Evolutionary conservation across 2,113 vertebrate genomes (phyloP), one percentile per base, ranked within the genome.

Genomic region (Stictonetta naevosa): DNA sequence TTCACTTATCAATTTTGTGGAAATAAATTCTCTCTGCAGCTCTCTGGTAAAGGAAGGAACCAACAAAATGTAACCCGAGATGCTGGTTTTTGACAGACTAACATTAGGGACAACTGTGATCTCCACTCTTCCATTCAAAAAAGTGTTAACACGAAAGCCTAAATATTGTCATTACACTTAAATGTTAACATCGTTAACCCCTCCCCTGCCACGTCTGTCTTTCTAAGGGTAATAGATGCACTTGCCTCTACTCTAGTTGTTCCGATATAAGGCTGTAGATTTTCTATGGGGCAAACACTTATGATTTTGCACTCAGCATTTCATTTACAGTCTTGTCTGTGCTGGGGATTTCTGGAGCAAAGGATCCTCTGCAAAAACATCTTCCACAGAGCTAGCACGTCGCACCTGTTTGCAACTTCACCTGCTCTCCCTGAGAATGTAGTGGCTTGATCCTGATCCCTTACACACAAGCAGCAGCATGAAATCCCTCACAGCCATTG

Each of bases 121-220:
- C 95, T 96, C 75, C 44, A 86, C 88, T 90, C 84, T 90, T 88
- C 87, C 92, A 72, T 88, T 80, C 81, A 79, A 86, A 90, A 87
- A 75, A 44, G 58, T 55, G 90, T 94, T 81, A 96, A 96, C 2
- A 23, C 55, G 77, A 86, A 96, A 96, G 69, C 71, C 52, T 75
- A 86, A 96, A 92, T 97, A 94, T 95, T 97, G 80, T 90, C 86
- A 92, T 97, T 91, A 80, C 91, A 92, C 66, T 91, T 85, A 46
- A 69, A 83, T 58, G 42, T 59, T 44, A 63, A 26, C 38, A 52
- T 77, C 31, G 42, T 76, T 83, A 87, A 89, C 67, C 64, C 23
- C 33, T 72, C 48, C 50, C n/a, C 5, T 8, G 25, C 26, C 1
- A 0, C 20, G 15, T 69, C 26, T 15, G 34, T 28, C 60, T 22